Conservation (phyloP, 2,113 vertebrate species). For the Pangasianodon gigas region DNA sequence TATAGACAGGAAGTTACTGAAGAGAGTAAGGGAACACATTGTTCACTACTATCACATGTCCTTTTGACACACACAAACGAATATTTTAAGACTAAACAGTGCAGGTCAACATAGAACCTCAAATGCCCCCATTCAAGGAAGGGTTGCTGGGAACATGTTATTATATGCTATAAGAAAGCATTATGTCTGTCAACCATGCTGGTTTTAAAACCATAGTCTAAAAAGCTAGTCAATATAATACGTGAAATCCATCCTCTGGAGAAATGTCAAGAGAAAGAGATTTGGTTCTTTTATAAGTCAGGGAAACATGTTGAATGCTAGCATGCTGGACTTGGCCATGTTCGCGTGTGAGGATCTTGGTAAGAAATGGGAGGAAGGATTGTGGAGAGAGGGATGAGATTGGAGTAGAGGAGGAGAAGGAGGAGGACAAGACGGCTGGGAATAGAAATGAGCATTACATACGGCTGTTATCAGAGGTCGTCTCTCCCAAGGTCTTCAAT, state of each 20-base stretch:
- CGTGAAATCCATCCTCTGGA: background rate
- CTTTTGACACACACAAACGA: constrained; percentile 40
- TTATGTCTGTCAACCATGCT: background rate
- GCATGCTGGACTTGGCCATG: background rate
- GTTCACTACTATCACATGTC: constrained; percentile 40
- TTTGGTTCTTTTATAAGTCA: background rate
- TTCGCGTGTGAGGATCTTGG: background rate
- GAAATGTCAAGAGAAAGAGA: background rate
- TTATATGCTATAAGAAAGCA: background rate
- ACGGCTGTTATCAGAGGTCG: constrained; percentile 50
- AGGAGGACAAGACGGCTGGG: constrained; percentile 35
- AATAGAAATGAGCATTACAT: constrained; percentile 47
- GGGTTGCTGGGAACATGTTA: background rate
- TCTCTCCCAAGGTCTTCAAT: constrained; percentile 54
- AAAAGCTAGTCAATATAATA: background rate
- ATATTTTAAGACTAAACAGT: constrained; percentile 52
- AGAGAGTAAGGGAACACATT: constrained; percentile 28
- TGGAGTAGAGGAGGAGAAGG: constrained; percentile 39
- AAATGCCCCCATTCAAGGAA: constrained; percentile 5
- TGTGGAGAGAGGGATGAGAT: background rate
- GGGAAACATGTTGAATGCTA: background rate
- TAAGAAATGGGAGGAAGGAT: constrained; percentile 26
- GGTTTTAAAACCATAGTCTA: background rate
- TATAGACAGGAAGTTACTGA: background rate
- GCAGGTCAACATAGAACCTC: constrained; percentile 5